These are phyloP conservation scores for Scophthalmus maximus DNA, from an alignment of 2,113 vertebrate genomes.

Conservation along the genomic window DNA sequence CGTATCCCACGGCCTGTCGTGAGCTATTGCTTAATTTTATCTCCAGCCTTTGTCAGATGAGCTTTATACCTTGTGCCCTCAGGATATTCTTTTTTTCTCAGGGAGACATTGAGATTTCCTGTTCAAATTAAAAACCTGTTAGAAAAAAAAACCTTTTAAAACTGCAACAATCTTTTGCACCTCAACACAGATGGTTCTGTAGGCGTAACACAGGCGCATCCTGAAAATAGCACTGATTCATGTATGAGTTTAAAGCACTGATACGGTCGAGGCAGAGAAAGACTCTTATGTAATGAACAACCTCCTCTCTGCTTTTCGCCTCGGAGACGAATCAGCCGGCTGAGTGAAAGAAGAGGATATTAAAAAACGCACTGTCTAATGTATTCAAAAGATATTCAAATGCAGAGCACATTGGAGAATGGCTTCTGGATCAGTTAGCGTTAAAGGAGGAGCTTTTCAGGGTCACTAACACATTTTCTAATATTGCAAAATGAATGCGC, in stretches of 20 bases:
- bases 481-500: conserved; percentile 70
- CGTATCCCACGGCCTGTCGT: no score
- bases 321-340: conserved; percentile 62
- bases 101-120: conserved; percentile 10
- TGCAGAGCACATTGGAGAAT: conserved; percentile 56
- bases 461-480: conserved; percentile 79
- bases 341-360: conserved; percentile 77
- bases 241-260: conserved; percentile 64
- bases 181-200: conserved; percentile 27
- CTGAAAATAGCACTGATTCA: conserved; percentile 72
- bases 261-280: conserved; percentile 56
- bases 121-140: conserved; percentile 38
- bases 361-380: conserved; percentile 80
- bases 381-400: conserved; percentile 80
- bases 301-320: conserved; percentile 60
- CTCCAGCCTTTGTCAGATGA: no score
- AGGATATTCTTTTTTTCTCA: conserved; percentile 1
- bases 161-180: conserved; percentile 8
- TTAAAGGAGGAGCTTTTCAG: conserved; percentile 70
- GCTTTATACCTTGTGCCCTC: background rate
- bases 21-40: no score
- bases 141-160: conserved; percentile 23
- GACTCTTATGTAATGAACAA: conserved; percentile 69
- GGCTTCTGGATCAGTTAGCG: conserved; percentile 81
- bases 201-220: conserved; percentile 45